Conservation (phyloP, 2,797 vertebrate genomes). For the Muscicapa comitata region DNA sequence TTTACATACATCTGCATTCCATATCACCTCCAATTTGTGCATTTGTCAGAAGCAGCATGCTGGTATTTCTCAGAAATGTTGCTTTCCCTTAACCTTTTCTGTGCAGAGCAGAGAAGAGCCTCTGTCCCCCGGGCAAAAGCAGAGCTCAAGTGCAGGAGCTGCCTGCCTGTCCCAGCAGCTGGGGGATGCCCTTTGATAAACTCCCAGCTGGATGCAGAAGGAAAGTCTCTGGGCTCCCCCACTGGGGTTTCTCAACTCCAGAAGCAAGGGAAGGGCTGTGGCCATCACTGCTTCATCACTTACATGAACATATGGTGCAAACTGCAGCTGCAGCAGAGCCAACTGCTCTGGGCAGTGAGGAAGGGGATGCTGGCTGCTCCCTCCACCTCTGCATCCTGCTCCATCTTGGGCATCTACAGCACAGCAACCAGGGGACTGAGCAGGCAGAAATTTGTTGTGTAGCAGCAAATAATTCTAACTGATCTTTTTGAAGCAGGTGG, state of each 20-base stretch:
- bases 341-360: not conserved
- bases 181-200: not conserved
- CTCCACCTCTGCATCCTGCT: not conserved
- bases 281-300: not conserved
- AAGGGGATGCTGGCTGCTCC: not conserved
- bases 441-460: not conserved
- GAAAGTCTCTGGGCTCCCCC: not conserved
- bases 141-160: not conserved
- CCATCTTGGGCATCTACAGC: not conserved
- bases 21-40: slow-evolving; percentile 45
- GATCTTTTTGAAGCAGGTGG: not conserved
- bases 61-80: slow-evolving; percentile 36
- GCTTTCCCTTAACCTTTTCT: slow-evolving; percentile 48
- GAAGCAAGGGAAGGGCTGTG: not conserved
- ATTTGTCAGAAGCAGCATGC: slow-evolving; percentile 56
- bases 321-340: not conserved
- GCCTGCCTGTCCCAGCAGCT: not conserved
- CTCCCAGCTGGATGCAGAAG: not conserved
- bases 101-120: not conserved
- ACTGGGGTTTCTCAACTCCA: not conserved
- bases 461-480: not conserved
- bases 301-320: not conserved
- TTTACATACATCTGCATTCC: slow-evolving; percentile 69
- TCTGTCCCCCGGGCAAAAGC: not conserved
- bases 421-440: not conserved